Evolutionary conservation across 92 coral and sea anemone species (phyloP).

Genomic region (Epizoanthus rinbou): DNA sequence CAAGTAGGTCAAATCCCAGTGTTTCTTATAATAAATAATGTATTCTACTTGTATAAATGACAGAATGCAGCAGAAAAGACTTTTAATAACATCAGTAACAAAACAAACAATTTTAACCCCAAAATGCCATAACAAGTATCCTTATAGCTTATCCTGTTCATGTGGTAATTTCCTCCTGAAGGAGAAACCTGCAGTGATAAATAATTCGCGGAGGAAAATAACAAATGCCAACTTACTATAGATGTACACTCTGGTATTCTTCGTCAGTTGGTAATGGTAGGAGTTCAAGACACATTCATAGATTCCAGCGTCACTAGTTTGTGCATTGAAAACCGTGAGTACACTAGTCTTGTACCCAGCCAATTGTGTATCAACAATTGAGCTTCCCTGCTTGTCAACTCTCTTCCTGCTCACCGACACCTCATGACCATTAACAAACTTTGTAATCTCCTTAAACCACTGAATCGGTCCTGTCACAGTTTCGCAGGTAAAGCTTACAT

Average conservation of each 20-base stretch:
- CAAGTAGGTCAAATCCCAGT: too few species aligned
- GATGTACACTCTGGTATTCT: slow-evolving; percentile 29
- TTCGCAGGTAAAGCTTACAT: slow-evolving; percentile 23
- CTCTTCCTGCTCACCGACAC: background rate
- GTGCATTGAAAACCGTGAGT: background rate
- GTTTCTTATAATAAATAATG: too few species aligned
- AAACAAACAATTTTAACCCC: too few species aligned
- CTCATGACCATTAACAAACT: background rate
- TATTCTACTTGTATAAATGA: too few species aligned
- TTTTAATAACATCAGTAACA: too few species aligned
- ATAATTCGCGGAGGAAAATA: background rate
- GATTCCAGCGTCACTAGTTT: slow-evolving; percentile 31
- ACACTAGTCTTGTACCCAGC: slow-evolving; percentile 9
- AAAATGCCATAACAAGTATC: too few species aligned
- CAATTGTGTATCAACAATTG: background rate
- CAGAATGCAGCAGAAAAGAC: too few species aligned
- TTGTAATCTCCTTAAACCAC: slow-evolving; percentile 22
- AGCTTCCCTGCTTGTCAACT: background rate
- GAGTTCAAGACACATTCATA: slow-evolving; percentile 1
- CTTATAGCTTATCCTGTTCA: too few species aligned
- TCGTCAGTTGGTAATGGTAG: background rate
- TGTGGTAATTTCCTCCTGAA: too few species aligned
- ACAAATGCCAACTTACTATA: slow-evolving; percentile 1
- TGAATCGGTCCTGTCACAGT: background rate
- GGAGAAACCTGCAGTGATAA: too few species aligned